A percentile compares a stretch with the other conserved stretches of the same genome.
phyloP scores from a whole-genome alignment of 2,113 vertebrate species.

The Poicephalus meyeri region DNA sequence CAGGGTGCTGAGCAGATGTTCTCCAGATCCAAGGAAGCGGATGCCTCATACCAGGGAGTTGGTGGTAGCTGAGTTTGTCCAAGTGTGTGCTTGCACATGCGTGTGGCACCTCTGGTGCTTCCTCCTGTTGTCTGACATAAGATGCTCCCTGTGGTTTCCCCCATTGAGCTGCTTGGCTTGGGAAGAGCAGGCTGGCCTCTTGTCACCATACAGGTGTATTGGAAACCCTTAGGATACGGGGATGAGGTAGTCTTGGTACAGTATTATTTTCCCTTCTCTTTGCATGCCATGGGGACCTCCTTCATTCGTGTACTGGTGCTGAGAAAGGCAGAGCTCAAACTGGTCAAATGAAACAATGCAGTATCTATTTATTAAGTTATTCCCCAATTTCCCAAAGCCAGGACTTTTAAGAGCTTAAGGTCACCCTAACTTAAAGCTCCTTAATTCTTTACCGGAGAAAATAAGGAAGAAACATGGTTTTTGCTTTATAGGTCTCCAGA shows the following conservation, averaged over 20 bases:
- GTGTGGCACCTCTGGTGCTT: neutral
- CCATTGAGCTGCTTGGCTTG: neutral
- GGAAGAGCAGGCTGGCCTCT: neutral
- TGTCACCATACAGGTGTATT: neutral
- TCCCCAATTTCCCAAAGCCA: neutral
- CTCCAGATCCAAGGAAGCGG: neutral
- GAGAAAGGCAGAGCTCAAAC: conserved; percentile 30
- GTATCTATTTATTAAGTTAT: conserved; percentile 34
- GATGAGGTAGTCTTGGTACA: conserved; percentile 41
- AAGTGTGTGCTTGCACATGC: rapidly evolving
- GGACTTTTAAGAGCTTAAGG: conserved; percentile 33
- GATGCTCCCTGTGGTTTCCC: neutral
- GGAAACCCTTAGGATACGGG: neutral
- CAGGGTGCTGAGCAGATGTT: neutral
- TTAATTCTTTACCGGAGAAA: neutral
- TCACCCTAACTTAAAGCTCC: neutral
- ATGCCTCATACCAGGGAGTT: neutral
- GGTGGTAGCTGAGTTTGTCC: neutral
- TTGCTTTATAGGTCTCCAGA: conserved; percentile 31
- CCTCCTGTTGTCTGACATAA: neutral
- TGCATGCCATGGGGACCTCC: conserved; percentile 14
- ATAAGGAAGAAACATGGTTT: neutral
- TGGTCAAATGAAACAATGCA: conserved; percentile 26
- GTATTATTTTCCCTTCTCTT: conserved; percentile 56
- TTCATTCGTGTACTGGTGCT: conserved; percentile 48